Evolutionary conservation across 2,888 invertebrate species (phyloP), one percentile per base, ranked within the genome.

Genomic region (Drosophila koepferae): DNA sequence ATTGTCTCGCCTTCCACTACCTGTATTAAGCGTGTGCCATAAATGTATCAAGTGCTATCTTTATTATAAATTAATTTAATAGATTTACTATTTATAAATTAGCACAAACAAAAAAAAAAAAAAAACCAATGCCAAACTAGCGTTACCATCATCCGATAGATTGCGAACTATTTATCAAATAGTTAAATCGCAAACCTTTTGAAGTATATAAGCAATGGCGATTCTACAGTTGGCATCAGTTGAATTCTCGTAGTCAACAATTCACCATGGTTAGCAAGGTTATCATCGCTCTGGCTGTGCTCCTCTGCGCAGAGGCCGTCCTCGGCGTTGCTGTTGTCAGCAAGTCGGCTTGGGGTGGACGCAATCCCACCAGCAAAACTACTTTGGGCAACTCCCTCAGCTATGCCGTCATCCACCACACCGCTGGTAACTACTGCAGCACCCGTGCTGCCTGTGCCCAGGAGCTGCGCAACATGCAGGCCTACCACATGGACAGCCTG

Each of bases 371-470:
- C 1, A 60, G 70, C 48, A 82, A 72, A 61, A 61, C 58, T 10
- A 41, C 68, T 2, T 60, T 90, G 49, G 72, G 60, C 38, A 83
- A 65, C 23, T 63, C 67, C 36, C 55, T 89, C 46, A 46, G 55
- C 64, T 90, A 83, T 38, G 81, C 76, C 7, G 75, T 90, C 7
- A 72, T 91, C 28, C 90, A 91, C 58, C 91, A 91, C 63, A 85
- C 90, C 10, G 82, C 81, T 2, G 82, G 81, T 34, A 74, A 74
- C 64, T 89, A 82, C 63, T 88, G 87, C 74, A 78, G 43, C 56
- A 89, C 81, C 31, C 53, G 65, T 38, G 67, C 65, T 34, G 78
- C 74, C 36, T 91, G 91, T 63, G 67, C 61, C 18, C 65, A 76
- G 18, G 73, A 74, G 38, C 87, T 91, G 77, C 79, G 79, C 34